Base-by-base conservation (phyloP, 2,797 vertebrate genomes). In the Moxostoma hubbsi region DNA sequence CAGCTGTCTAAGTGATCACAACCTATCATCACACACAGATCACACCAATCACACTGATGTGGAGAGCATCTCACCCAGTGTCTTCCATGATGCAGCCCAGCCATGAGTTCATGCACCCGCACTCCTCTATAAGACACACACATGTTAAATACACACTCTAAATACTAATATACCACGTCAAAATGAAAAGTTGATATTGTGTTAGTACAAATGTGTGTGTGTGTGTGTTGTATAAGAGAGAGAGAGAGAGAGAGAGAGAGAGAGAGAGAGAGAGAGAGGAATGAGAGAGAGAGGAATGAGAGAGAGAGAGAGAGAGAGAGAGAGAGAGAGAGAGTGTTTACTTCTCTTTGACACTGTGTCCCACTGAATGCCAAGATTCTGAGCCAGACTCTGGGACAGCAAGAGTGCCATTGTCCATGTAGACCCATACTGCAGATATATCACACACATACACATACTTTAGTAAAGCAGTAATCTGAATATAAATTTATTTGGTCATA, bases 81-180 rank as follows among this genome's bases (percentile, higher is more conserved):
- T 99, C 98, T 85, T 99, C 97, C 98, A 99, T 99, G 87, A 99
- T 96, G 93, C 98, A 99, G 87, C 97, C 98, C 49, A 90, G 92
- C 96, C 96, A 98, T 51, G 93, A 94, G 81, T 96, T 96, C 83
- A 89, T 87, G 89, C 98, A 99, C 84, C 96, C 95, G 85, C 98
- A 99, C 89, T 98, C 97, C 95, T 95, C 94, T 96, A 90, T 86
- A 87, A 90, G 77, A 88, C 88, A 85, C 68, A 85, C 36, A 75
- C 8, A 8, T 11, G 50, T 43, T 10, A 36, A 67, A 24, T 64
- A 7, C 54, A 55, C 54, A 55, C 5, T 59, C 7, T 47, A 7
- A 8, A 16, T 43, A 11, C 24, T 54, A 12, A 67, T 43, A 59
- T 12, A 46, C 12, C 45, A 7, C 51, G 61, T 61, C 6, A 43